These are phyloP conservation scores for Herminia tarsipennalis DNA, from an alignment of 2,888 invertebrate species.

Conservation along the genomic window DNA sequence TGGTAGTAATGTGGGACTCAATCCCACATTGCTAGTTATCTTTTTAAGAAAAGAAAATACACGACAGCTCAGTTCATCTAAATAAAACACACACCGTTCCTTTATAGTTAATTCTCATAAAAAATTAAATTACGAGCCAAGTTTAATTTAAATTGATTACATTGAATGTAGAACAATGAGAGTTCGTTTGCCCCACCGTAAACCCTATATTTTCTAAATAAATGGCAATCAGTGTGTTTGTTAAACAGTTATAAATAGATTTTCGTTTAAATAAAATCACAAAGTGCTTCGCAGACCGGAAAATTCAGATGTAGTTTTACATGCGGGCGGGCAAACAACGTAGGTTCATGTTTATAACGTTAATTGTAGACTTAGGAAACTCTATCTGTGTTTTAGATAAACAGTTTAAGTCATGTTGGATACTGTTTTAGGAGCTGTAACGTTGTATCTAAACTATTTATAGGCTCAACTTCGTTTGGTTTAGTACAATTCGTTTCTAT, in stretches of 20 bases:
- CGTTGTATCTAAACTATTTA: constrained; percentile 11
- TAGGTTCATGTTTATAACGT: constrained; percentile 32
- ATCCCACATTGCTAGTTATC: no score
- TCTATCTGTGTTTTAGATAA: constrained; percentile 30
- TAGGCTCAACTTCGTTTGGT: background rate
- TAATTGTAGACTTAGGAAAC: constrained; percentile 50
- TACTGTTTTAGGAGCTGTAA: constrained; percentile 13
- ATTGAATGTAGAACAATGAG: constrained; percentile 59
- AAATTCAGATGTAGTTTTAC: constrained; percentile 75
- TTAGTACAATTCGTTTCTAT: background rate
- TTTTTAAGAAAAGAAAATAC: no score
- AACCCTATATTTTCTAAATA: constrained; percentile 50
- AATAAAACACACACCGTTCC: constrained; percentile 7
- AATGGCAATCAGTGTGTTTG: constrained; percentile 49
- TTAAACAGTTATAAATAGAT: constrained; percentile 45
- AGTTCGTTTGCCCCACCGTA: constrained; percentile 57
- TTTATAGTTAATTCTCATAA: constrained; percentile 37
- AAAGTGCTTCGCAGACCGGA: constrained; percentile 77
- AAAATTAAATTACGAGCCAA: constrained; percentile 51
- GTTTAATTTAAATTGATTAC: constrained; percentile 61
- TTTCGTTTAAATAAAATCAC: constrained; percentile 66
- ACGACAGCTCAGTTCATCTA: background rate
- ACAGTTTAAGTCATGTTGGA: constrained; percentile 24
- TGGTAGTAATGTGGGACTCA: no score
- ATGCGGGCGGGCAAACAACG: constrained; percentile 78